A percentile compares a stretch with the other conserved stretches of the same genome.
Conservation (phyloP, 2,888 invertebrate species). For the Ametastegia equiseti region DNA sequence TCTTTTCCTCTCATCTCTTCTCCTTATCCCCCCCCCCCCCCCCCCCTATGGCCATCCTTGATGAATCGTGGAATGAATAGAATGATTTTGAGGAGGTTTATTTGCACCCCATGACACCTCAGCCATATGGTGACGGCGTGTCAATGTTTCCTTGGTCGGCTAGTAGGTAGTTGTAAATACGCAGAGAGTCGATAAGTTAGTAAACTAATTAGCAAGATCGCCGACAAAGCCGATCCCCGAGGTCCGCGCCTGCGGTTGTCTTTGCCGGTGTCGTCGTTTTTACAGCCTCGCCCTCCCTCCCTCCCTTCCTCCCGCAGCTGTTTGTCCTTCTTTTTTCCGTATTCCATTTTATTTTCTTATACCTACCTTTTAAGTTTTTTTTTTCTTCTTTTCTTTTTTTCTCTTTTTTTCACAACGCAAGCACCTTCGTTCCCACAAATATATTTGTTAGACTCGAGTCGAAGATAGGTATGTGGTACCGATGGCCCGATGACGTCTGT, state of each 20-base stretch:
- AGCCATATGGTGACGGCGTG: slow-evolving; percentile 65
- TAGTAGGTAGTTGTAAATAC: slow-evolving; percentile 65
- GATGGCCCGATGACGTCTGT: slow-evolving; percentile 11
- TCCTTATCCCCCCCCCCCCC: slow-evolving; percentile 35
- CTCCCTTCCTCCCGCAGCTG: slow-evolving; percentile 60
- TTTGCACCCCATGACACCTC: slow-evolving; percentile 61
- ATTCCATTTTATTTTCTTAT: slow-evolving; percentile 54
- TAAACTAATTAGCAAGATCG: slow-evolving; percentile 75
- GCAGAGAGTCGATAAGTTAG: slow-evolving; percentile 73
- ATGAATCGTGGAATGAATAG: slow-evolving; percentile 53
- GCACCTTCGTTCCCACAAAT: slow-evolving; percentile 68
- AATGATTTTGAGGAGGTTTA: slow-evolving; percentile 60
- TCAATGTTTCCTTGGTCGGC: slow-evolving; percentile 60
- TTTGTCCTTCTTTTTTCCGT: slow-evolving; percentile 58
- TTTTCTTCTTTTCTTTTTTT: slow-evolving; percentile 63
- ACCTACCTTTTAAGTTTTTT: slow-evolving; percentile 63
- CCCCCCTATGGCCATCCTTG: slow-evolving; percentile 17
- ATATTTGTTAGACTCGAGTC: slow-evolving; percentile 49
- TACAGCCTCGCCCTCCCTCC: slow-evolving; percentile 59
- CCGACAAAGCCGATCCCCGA: slow-evolving; percentile 73
- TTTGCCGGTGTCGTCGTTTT: slow-evolving; percentile 63
- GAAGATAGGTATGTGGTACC: background rate
- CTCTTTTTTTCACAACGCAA: slow-evolving; percentile 63
- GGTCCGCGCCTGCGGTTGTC: slow-evolving; percentile 50
- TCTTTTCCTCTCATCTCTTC: background rate